Base-by-base conservation (phyloP, 1,140 invertebrate genomes). In the Matsumurasca onukii region DNA sequence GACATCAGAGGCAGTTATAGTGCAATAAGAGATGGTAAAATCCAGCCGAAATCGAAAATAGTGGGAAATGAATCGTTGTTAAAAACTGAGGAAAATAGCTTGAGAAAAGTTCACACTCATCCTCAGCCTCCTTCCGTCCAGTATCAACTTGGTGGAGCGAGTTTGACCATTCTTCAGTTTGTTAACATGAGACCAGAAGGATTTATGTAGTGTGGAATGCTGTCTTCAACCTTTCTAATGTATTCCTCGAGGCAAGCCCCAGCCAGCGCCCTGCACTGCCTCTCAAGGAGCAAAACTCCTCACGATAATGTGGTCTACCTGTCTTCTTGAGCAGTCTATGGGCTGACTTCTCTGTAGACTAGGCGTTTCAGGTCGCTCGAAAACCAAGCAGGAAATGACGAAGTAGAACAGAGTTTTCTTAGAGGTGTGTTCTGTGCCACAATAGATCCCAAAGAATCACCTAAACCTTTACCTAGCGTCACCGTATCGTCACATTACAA, bases 11-110 rank as follows among this genome's bases (percentile, higher is more conserved):
- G 12, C 20, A 51, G 48, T 66, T 66, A n/a, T n/a, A n/a, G n/a
- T n/a, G n/a, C n/a, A n/a, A n/a, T n/a, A n/a, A 25, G 29, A 66
- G n/a, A 66, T 51, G 9, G 65, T 34, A 17, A 66, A 27, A 12
- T 45, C 34, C 34, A 12, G 17, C 17, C 17, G 34, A 45, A 45
- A 17, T 45, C 17, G 34, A 12, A 45, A 17, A 12, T 17, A 12
- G 17, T 17, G 34, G 17, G 9, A 45, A 45, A 12, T 45, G 34
- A 45, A 17, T 45, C 34, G 9, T n/a, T n/a, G n/a, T 45, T 9
- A 45, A 45, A 45, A 45, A 45, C 34, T 12, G 34, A 45, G 34
- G 34, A 45, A 17, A n/a, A 45, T 45, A 45, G 9, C 17, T 17
- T n/a, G 34, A 9, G 17, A 45, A 45, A 9, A 45, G 34, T 45